phyloP scores from a whole-genome alignment of 2,113 vertebrate species.

The Odocoileus hemionus region DNA sequence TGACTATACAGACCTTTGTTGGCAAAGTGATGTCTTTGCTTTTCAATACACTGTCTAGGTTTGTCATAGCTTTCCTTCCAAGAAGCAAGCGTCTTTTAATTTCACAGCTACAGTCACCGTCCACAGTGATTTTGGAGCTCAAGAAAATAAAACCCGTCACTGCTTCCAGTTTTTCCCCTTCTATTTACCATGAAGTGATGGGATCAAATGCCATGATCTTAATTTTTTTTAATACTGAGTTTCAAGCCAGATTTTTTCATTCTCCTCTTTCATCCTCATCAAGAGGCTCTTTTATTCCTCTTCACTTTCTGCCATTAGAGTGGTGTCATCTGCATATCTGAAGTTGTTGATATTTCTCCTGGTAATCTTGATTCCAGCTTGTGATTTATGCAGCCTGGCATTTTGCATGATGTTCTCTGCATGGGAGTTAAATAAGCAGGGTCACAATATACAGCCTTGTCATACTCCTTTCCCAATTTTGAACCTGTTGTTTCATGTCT shows the following conservation, averaged over 20 bases:
- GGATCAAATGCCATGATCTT: background rate
- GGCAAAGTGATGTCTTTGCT: background rate
- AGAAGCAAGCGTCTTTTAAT: background rate
- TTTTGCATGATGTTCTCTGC: background rate
- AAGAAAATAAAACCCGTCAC: background rate
- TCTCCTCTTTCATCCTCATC: background rate
- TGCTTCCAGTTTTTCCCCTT: background rate
- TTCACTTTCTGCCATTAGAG: background rate
- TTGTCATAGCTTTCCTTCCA: background rate
- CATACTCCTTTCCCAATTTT: background rate
- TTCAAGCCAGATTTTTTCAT: background rate
- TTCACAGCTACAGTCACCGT: background rate
- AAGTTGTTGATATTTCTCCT: background rate
- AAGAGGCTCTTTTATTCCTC: background rate
- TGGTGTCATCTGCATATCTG: background rate
- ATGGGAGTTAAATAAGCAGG: background rate
- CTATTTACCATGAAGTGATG: background rate
- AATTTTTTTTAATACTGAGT: background rate
- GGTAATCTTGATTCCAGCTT: background rate
- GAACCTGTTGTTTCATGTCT: background rate
- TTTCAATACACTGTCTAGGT: background rate
- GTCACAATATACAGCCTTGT: background rate
- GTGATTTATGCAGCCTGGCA: background rate
- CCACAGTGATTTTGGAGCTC: background rate
- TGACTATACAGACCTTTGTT: background rate